phyloP scores from a whole-genome alignment of 2,113 vertebrate species.

The Calypte anna region DNA sequence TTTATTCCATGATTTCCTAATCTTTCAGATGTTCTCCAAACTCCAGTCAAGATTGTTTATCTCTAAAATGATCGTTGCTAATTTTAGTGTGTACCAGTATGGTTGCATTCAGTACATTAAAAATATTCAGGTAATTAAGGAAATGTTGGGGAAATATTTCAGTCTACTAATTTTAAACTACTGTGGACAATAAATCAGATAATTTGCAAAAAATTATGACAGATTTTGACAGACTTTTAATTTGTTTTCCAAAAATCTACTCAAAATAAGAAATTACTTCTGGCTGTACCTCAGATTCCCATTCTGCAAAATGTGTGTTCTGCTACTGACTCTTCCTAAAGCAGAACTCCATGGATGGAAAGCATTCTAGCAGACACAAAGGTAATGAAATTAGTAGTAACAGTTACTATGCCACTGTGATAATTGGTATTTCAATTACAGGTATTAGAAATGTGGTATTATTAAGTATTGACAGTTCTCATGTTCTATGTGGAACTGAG shows the following conservation, averaged over 20 bases:
- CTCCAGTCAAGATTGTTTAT: not conserved
- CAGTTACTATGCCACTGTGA: slow-evolving; percentile 10
- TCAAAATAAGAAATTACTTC: slow-evolving; percentile 12
- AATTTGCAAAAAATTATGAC: not conserved
- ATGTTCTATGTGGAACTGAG: not conserved
- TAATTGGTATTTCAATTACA: slow-evolving; percentile 33
- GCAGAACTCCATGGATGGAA: not conserved
- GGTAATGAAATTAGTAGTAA: slow-evolving; percentile 2
- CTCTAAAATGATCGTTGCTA: not conserved
- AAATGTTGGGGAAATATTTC: not conserved
- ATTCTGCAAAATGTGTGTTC: not conserved
- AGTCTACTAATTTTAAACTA: not conserved
- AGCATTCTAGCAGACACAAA: not conserved
- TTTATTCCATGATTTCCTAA: slow-evolving; percentile 31
- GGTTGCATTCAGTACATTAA: not conserved
- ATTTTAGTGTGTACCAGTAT: not conserved
- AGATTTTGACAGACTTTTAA: not conserved
- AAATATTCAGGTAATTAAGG: not conserved
- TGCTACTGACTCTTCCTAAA: not conserved
- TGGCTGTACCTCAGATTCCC: not conserved
- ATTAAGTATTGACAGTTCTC: not conserved
- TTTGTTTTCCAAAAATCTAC: slow-evolving; percentile 20
- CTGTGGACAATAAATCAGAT: not conserved
- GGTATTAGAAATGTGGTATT: not conserved
- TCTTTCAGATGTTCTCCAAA: not conserved